Conservation (phyloP, 2,113 vertebrate species). For the Toxotes jaculatrix region DNA sequence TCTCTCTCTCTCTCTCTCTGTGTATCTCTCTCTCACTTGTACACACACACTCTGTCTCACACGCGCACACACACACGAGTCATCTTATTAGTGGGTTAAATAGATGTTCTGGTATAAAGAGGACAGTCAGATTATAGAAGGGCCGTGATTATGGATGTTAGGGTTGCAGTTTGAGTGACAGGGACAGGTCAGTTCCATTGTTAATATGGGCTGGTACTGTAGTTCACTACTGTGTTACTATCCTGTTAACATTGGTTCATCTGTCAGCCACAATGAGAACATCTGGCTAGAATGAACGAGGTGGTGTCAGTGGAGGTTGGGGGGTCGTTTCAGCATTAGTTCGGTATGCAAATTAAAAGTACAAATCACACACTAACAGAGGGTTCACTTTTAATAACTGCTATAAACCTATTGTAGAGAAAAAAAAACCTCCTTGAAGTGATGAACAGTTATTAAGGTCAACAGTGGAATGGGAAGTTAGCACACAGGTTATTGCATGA, state of each 20-base stretch:
- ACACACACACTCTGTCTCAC: constrained; percentile 13
- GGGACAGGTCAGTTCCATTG: constrained; percentile 50
- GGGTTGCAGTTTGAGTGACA: constrained; percentile 70
- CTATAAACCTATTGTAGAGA: not conserved
- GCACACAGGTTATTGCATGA: not conserved
- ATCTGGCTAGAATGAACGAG: constrained; percentile 22
- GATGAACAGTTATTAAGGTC: constrained; percentile 6
- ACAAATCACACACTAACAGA: constrained; percentile 2
- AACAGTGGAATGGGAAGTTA: not conserved
- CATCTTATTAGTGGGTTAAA: constrained; percentile 85
- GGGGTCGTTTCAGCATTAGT: constrained; percentile 24
- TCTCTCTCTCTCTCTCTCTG: not conserved
- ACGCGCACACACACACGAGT: constrained; percentile 58
- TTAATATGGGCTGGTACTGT: constrained; percentile 38
- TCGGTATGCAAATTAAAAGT: constrained; percentile 5
- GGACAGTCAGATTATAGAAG: constrained; percentile 69
- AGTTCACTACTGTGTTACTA: constrained; percentile 22
- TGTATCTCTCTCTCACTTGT: not conserved
- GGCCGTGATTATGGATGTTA: constrained; percentile 78
- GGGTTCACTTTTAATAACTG: not conserved
- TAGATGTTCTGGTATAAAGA: constrained; percentile 75
- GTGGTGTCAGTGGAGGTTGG: not conserved
- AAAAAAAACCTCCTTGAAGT: not conserved
- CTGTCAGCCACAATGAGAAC: constrained; percentile 42
- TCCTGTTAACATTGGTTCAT: constrained; percentile 48